Evolutionary conservation across 2,797 vertebrate species (phyloP), one percentile per base, ranked within the genome.

Genomic region (Lepus oiostolus): DNA sequence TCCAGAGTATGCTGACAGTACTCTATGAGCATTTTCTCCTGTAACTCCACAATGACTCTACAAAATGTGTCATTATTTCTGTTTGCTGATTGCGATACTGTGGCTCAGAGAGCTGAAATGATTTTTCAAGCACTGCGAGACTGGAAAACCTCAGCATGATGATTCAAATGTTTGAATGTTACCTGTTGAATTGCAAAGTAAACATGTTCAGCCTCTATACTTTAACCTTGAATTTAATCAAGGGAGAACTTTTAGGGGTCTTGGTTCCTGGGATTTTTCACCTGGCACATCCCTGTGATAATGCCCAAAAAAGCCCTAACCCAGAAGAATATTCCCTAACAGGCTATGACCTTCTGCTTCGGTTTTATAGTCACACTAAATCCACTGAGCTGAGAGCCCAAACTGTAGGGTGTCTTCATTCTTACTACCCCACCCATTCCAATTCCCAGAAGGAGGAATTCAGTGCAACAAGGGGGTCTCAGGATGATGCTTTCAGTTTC

Each of bases 161-260:
- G 62, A 88, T 83, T 88, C 88, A 93, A 4, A 90, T 90, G 50
- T 83, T 88, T 85, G 93, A 4, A 89, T 89, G 50, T 35, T 70
- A 22, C 19, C 74, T 76, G 7, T 8, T 81, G 52, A 94, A 50
- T 92, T 77, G 58, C 35, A 76, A 94, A 85, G 63, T 12, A 42
- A 89, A 70, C 16, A 13, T n/a, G 84, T 90, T 79, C 63, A 35
- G 52, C 3, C 2, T 89, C 60, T 82, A 9, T 75, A 60, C 52
- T 71, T 4, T n/a, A 60, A 90, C 42, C 32, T 80, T 19, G 7
- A 71, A 0, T 81, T 86, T 80, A 82, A 81, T 75, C 28, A 52
- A 32, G 24, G 72, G 13, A 72, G 26, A 38, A 65, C 2, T 32
- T 70, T 72, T 26, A 65, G 19, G 38, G 6, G 11, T 71, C 87